These are phyloP conservation scores for Aleiodes alternator DNA, from an alignment of 2,888 invertebrate species.

Conservation along the genomic window DNA sequence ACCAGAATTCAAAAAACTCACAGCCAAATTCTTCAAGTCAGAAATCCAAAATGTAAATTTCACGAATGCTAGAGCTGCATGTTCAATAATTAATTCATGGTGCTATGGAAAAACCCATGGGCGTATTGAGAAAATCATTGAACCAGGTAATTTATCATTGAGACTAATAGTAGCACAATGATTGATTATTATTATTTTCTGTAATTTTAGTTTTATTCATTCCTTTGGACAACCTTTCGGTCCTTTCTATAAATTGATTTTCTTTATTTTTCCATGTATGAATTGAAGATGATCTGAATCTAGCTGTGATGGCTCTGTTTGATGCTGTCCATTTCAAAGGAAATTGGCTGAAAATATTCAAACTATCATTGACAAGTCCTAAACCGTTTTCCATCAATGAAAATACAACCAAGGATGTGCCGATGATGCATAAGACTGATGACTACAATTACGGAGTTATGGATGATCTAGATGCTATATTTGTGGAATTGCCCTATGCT, in stretches of 20 bases:
- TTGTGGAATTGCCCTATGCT: conserved; percentile 84
- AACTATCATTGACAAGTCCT: conserved; percentile 77
- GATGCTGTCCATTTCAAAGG: conserved; percentile 94
- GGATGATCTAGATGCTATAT: conserved; percentile 78
- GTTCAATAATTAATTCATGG: conserved; percentile 84
- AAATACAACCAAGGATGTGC: conserved; percentile 79
- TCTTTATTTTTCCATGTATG: background rate
- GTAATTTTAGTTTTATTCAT: no score
- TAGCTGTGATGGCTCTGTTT: conserved; percentile 84
- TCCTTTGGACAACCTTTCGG: no score
- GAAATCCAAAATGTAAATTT: conserved; percentile 82
- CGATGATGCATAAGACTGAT: conserved; percentile 83
- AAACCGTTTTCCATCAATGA: conserved; percentile 81
- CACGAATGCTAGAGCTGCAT: conserved; percentile 70
- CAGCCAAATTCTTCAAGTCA: conserved; percentile 79
- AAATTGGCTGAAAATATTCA: conserved; percentile 83
- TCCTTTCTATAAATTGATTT: no score
- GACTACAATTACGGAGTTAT: conserved; percentile 76
- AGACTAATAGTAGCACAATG: conserved; percentile 2
- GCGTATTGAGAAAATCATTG: conserved; percentile 86
- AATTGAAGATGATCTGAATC: conserved; percentile 76
- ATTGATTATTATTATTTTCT: background rate
- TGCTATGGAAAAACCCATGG: conserved; percentile 85
- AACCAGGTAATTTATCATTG: conserved; percentile 70
- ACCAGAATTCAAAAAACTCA: conserved; percentile 37